Evolutionary conservation across 1,140 invertebrate species (phyloP), one percentile per base, ranked within the genome.

Genomic region (Saccostrea glomerata): DNA sequence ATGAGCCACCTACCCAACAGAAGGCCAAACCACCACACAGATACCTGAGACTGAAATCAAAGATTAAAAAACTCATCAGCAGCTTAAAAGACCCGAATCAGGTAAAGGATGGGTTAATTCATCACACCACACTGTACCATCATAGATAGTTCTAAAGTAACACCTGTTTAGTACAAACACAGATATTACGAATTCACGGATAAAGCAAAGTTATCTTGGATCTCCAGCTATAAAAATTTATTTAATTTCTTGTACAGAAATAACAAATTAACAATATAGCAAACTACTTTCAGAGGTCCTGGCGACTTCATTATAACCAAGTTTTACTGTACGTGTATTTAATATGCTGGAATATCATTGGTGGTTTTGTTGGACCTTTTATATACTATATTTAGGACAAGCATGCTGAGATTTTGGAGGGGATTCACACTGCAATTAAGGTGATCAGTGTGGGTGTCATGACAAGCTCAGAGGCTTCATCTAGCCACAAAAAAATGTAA

Each of bases 1-100:
- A 87, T 84, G 40, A 23, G 3, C 56, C 63, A 15, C 77, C 77
- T 0, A 83, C 60, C 9, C 30, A 60, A 23, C 83, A 87, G 82
- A 87, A 47, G 47, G 63, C 30, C 5, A 87, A 66, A 54, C 36
- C n/a, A 17, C 25, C 86, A 13, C 83, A 84, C 7, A 84, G 47
- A 84, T 84, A 55, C 54, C 83, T 56, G 54, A 84, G 47, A 25
- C 54, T 84, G 23, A 55, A 23, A 56, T 55, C 23, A 55, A 84
- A 30, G 54, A 84, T 84, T 25, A 84, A 84, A n/a, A 56, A 12
- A 56, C 23, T 56, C 3, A 84, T 56, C 13, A 54, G 30, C 30
- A 23, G 66, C 54, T 23, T 58, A 17, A 56, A 40, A n/a, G 11
- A 85, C 63, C 70, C 70, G 3, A 82, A 20, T 54, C 30, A 77